Evolutionary conservation across 2,888 invertebrate species (phyloP).

Genomic region (Habrosyne pyritoides): DNA sequence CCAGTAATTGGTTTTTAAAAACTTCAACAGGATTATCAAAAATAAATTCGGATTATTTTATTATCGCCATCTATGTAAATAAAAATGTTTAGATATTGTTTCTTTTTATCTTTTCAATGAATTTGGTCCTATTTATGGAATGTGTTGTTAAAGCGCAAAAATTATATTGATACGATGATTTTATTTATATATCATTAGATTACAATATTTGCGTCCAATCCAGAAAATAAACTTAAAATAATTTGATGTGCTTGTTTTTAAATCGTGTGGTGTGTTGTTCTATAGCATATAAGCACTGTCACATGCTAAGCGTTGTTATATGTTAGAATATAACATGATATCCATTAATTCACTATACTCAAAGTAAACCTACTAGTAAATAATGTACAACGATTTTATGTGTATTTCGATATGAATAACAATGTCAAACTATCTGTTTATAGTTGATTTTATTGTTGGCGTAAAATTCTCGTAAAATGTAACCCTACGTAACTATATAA

Average conservation of each 20-base stretch:
- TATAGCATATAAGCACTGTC: too few relatives aligned
- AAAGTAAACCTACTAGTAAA: not conserved
- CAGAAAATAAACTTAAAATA: too few relatives aligned
- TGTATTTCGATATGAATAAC: not conserved
- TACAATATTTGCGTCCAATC: too few relatives aligned
- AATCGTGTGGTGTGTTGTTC: too few relatives aligned
- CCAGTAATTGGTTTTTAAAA: not conserved
- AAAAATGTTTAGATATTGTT: not conserved
- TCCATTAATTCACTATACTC: not conserved
- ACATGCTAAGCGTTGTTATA: too few relatives aligned
- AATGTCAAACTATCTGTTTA: conserved; percentile 7
- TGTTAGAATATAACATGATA: too few relatives aligned
- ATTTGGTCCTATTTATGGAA: conserved; percentile 29
- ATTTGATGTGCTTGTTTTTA: too few relatives aligned
- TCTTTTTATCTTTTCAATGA: not conserved
- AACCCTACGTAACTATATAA: conserved; percentile 19
- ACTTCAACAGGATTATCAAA: not conserved
- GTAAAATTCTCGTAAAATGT: conserved; percentile 21
- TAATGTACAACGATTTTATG: not conserved
- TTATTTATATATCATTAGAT: too few relatives aligned
- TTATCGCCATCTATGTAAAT: conserved; percentile 8
- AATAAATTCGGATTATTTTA: not conserved
- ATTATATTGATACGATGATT: too few relatives aligned
- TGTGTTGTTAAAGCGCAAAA: conserved; percentile 40
- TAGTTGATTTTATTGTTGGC: conserved; percentile 18